Conservation (phyloP, 2,113 vertebrate genomes). For the Polyodon spathula region DNA sequence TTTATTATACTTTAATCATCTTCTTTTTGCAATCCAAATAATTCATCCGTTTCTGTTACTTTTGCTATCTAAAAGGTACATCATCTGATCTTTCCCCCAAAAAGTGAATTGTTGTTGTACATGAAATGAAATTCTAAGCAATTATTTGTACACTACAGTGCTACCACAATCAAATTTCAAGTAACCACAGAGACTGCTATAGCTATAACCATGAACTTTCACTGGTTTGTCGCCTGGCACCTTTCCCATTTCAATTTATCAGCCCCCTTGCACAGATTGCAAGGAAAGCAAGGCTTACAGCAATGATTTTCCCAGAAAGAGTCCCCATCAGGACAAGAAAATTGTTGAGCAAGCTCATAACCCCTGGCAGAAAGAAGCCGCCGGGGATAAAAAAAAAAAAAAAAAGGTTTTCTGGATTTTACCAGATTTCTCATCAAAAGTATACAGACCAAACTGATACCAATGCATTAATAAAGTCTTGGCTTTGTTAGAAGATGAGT, state of each 20-base stretch:
- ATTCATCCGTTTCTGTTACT: too few relatives aligned
- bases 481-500: too few relatives aligned
- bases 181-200: constrained; percentile 27
- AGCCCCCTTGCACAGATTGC: constrained; percentile 31
- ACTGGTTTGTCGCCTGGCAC: constrained; percentile 39
- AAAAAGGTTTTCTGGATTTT: too few relatives aligned
- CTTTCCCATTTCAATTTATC: constrained; percentile 42
- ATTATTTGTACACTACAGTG: constrained; percentile 20
- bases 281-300: constrained; percentile 33
- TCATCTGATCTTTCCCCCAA: too few relatives aligned
- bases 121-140: neutral
- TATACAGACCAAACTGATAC: too few relatives aligned
- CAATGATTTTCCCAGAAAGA: constrained; percentile 29
- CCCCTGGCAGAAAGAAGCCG: constrained; percentile 6
- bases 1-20: too few relatives aligned
- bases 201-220: constrained; percentile 39
- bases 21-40: too few relatives aligned
- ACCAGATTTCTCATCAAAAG: too few relatives aligned
- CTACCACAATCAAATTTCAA: constrained; percentile 31
- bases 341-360: neutral
- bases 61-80: too few relatives aligned
- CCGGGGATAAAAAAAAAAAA: too few relatives aligned
- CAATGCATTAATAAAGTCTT: too few relatives aligned
- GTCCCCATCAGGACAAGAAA: constrained; percentile 26
- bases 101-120: too few relatives aligned